Evolutionary conservation across 2,113 vertebrate species (phyloP).

Genomic region (Himantopus leucocephalus): DNA sequence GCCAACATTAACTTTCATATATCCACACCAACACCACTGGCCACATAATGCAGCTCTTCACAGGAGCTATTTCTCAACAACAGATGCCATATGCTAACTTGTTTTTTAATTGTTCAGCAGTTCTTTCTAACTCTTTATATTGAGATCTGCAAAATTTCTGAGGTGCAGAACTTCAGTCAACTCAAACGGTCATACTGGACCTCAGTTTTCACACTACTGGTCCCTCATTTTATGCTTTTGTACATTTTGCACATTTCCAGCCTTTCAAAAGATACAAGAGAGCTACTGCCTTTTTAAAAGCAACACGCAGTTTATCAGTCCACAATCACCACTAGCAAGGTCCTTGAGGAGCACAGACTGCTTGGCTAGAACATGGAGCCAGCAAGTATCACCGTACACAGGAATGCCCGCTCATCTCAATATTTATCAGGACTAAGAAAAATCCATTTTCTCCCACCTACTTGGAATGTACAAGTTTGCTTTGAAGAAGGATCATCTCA

Average conservation of each 20-base stretch:
- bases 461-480: neutral
- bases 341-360: neutral
- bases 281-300: neutral
- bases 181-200: neutral
- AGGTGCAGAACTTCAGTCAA: neutral
- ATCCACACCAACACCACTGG: neutral
- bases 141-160: neutral
- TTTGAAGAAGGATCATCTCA: neutral
- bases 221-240: neutral
- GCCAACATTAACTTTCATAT: neutral
- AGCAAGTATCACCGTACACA: neutral
- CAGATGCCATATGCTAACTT: neutral
- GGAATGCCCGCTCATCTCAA: neutral
- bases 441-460: neutral
- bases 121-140: neutral
- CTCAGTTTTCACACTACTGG: neutral
- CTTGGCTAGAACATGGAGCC: neutral
- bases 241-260: neutral
- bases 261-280: neutral
- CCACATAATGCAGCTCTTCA: neutral
- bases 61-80: neutral
- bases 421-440: neutral
- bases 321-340: neutral
- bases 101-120: neutral
- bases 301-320: neutral